Evolutionary conservation across 2,797 vertebrate species (phyloP), one percentile per base, ranked within the genome.

Genomic region (Cirrhinus mrigala): DNA sequence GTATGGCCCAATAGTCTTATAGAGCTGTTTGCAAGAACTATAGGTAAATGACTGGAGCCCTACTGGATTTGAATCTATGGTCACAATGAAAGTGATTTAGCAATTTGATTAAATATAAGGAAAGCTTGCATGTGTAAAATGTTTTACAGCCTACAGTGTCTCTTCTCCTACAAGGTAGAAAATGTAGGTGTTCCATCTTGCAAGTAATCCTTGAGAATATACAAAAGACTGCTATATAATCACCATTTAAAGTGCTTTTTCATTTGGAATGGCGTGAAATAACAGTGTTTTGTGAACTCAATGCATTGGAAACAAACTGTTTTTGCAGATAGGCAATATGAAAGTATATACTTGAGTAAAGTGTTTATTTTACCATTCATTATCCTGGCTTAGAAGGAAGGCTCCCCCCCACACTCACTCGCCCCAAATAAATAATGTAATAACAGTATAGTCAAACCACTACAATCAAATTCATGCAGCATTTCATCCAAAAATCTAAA

Each of bases 331-430:
- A 80, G 18, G 48, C 24, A 68, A 52, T 16, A 68, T 52, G 60
- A 64, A 48, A 48, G 24, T 40, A 29, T 48, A 44, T 29, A 22
- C 3, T 79, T 68, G 7, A 29, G 46, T 68, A n/a, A 46, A 79
- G 40, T 68, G 62, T 68, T 80, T 68, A 8, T 37, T 66, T 29
- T 80, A 12, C 40, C n/a, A 27, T 78, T 60, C 54, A 44, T 78
- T 78, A 27, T 27, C 54, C 16, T 64, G n/a, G 16, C 40, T 60
- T 24, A 22, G 22, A 27, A 12, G n/a, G 40, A 73, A 50, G 48
- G 14, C 48, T 16, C 14, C 50, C 14, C 16, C 50, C 50, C 33
- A 37, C 33, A 52, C 50, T 16, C 50, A 18, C 56, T 60, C 22
- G 2, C 8, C 7, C 9, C 8, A 58, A 58, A 58, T n/a, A 50